Conservation (phyloP, 2,113 vertebrate species). For the Elachura formosa region DNA sequence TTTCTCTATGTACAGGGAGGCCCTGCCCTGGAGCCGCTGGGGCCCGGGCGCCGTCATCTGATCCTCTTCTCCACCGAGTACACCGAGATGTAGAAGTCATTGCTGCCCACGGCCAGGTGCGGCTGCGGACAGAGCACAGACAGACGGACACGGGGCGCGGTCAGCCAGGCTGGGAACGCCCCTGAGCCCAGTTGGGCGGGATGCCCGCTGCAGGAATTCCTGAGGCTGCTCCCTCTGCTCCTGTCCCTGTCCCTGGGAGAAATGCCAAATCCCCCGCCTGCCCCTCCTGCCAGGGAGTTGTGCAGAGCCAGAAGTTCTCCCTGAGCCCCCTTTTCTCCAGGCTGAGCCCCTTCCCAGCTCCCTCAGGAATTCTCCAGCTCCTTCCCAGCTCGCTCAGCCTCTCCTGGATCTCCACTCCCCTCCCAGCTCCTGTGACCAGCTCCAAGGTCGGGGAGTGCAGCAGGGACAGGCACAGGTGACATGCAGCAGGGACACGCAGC, state of each 20-base stretch:
- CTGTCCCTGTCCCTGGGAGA: neutral
- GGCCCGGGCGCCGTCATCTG: constrained; percentile 77
- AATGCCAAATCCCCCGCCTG: neutral
- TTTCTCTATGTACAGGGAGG: constrained; percentile 81
- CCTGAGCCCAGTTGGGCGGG: too few species aligned
- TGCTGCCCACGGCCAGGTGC: constrained; percentile 95
- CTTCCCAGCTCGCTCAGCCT: neutral
- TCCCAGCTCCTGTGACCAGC: neutral
- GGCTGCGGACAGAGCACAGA: constrained; percentile 74
- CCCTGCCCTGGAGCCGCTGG: neutral
- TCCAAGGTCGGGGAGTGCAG: neutral
- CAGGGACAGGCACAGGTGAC: neutral
- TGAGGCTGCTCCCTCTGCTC: neutral
- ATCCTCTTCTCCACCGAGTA: constrained; percentile 96
- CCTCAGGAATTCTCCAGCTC: too few species aligned
- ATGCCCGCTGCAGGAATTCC: too few species aligned
- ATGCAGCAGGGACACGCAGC: neutral
- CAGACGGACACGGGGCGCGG: fast-evolving
- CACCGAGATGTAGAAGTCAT: constrained; percentile 99
- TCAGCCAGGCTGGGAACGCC: too few species aligned
- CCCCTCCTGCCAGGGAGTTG: neutral
- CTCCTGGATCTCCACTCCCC: too few species aligned
- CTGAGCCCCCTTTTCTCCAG: neutral
- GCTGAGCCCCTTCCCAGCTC: neutral
- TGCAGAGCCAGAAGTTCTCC: neutral